Percentiles rank a stretch among this genome's conserved stretches.
Evolutionary conservation across 2,113 vertebrate species (phyloP).

Genomic region (Noctilio leporinus): DNA sequence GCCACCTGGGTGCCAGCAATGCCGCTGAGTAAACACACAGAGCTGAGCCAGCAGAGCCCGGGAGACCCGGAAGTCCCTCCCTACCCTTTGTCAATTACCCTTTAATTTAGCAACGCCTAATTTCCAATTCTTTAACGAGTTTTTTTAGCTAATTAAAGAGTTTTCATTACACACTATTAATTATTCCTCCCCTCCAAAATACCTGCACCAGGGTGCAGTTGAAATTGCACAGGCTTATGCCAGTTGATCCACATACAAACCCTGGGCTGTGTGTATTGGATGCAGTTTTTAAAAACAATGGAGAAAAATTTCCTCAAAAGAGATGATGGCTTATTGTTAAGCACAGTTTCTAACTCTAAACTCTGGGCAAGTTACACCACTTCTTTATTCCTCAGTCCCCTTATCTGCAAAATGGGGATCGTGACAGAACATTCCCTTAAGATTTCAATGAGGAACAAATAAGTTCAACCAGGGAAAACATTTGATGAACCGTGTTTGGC

Average conservation of each 20-base stretch:
- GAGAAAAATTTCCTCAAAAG: background rate
- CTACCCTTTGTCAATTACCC: conserved; percentile 49
- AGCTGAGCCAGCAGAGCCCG: background rate
- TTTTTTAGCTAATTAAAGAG: conserved; percentile 38
- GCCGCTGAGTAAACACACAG: background rate
- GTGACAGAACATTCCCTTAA: background rate
- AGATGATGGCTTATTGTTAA: background rate
- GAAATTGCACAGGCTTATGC: background rate
- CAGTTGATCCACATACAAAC: background rate
- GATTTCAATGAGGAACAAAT: background rate
- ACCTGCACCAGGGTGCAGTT: background rate
- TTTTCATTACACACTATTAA: conserved; percentile 3
- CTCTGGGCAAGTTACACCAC: background rate
- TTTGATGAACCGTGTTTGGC: background rate
- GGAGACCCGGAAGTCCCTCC: conserved; percentile 23
- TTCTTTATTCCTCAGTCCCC: background rate
- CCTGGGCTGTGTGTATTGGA: background rate
- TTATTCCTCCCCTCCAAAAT: background rate
- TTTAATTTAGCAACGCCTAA: conserved; percentile 24
- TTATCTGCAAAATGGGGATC: background rate
- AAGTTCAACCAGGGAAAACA: background rate
- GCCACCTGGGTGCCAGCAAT: background rate
- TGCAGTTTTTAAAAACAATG: background rate
- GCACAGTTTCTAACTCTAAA: background rate
- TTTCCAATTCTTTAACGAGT: conserved; percentile 34